Evolutionary conservation across 2,888 invertebrate genomes (phyloP), one percentile per base, ranked within the genome.

Genomic region (Pinctada fucata): DNA sequence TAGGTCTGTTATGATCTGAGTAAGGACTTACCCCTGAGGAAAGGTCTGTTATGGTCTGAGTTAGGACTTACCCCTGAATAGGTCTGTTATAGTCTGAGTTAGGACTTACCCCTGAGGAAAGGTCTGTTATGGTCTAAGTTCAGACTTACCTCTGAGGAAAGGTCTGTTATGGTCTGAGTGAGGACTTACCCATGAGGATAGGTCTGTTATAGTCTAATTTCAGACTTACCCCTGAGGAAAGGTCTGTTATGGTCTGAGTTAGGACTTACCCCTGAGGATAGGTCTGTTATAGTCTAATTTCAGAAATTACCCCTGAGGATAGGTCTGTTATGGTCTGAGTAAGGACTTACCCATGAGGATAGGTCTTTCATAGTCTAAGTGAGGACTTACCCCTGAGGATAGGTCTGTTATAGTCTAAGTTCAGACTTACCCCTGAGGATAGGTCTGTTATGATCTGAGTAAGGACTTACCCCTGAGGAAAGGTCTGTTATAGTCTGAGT

Each of bases 321-420:
- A 8, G 58, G 58, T 8, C 58, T 52, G 10, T 10, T 5, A 52
- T 52, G 10, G 58, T 52, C 58, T 52, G 58, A 10, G 58, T 52
- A 8, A 52, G 76, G 58, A 52, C 58, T 52, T 52, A 52, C 58
- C 45, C 97, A 96, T 63, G 96, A 95, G 83, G 95, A 95, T 5
- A 94, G 93, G 93, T 98, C 97, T 1, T 95, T 96, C 83, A 98
- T 94, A 5, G 97, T 98, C 94, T 99, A 98, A 6, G 98, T 98
- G 82, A 99, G 94, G 75, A 98, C 98, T 83, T 99, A 95, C 50
- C 97, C 98, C 68, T 98, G 98, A 93, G 99, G 99, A 86, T 97
- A 97, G 94, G 99, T 99, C 99, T 99, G 99, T 93, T 99, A 99
- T 77, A 99, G 99, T 4, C 99, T 51, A 8, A 4, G 13, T 31